Evolutionary conservation across 2,113 vertebrate species (phyloP).

Genomic region (Saguinus midas): DNA sequence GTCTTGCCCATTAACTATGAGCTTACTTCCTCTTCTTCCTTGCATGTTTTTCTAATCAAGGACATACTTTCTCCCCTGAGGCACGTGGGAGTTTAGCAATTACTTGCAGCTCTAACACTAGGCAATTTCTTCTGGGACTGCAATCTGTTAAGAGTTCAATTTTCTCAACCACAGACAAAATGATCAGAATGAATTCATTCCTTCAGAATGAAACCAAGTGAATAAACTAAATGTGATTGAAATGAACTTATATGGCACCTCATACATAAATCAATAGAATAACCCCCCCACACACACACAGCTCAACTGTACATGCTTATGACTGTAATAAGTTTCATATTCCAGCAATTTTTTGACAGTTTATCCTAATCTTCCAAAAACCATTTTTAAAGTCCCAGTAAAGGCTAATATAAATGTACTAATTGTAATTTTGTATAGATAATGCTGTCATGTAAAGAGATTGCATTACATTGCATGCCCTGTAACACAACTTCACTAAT

Average conservation of each 20-base stretch:
- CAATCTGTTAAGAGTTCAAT: slow-evolving; percentile 87
- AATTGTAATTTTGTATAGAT: not conserved
- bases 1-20: slow-evolving; percentile 58
- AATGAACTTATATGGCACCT: slow-evolving; percentile 81
- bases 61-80: slow-evolving; percentile 81
- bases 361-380: not conserved
- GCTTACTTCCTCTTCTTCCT: slow-evolving; percentile 30
- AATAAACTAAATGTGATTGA: slow-evolving; percentile 86
- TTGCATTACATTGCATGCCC: not conserved
- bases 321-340: not conserved
- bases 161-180: slow-evolving; percentile 85
- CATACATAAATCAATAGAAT: slow-evolving; percentile 72
- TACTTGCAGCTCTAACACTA: slow-evolving; percentile 85
- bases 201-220: slow-evolving; percentile 83
- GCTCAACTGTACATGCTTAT: not conserved
- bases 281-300: not conserved
- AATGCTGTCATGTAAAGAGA: not conserved
- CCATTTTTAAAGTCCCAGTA: not conserved
- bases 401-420: not conserved
- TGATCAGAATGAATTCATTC: slow-evolving; percentile 87
- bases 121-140: slow-evolving; percentile 85
- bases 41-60: slow-evolving; percentile 85
- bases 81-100: slow-evolving; percentile 85
- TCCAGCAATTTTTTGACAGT: not conserved
- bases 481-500: not conserved